These are phyloP conservation scores for Zootoca vivipara DNA, from an alignment of 2,113 vertebrate species.

Conservation along the genomic window DNA sequence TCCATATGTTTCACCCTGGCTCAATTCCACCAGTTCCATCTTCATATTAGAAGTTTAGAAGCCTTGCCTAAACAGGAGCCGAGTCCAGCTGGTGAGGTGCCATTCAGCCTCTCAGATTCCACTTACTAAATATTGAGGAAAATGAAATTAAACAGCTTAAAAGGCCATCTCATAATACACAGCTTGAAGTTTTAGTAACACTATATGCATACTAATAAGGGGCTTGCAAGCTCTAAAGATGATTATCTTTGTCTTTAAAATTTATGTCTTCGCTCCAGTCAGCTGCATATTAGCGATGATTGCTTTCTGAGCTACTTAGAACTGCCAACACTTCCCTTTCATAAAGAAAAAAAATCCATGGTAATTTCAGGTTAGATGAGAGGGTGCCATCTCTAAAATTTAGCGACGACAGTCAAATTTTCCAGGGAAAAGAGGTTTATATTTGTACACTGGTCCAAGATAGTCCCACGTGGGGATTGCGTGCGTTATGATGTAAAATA, in stretches of 20 bases:
- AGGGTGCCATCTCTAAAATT: neutral
- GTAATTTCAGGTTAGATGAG: slow-evolving; percentile 44
- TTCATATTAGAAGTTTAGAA: slow-evolving; percentile 78
- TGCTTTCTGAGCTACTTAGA: slow-evolving; percentile 56
- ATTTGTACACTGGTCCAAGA: neutral
- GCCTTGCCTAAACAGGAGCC: slow-evolving; percentile 65
- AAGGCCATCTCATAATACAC: slow-evolving; percentile 63
- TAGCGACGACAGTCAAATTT: neutral
- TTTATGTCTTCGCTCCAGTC: slow-evolving; percentile 51
- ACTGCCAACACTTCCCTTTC: slow-evolving; percentile 57
- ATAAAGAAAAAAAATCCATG: slow-evolving; percentile 56
- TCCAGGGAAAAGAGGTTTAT: neutral
- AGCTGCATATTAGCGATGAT: slow-evolving; percentile 52
- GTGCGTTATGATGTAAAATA: neutral
- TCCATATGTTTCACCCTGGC: slow-evolving; percentile 74
- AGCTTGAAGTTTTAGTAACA: slow-evolving; percentile 75
- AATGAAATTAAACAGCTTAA: slow-evolving; percentile 73
- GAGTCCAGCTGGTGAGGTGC: slow-evolving; percentile 73
- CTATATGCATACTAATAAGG: slow-evolving; percentile 70
- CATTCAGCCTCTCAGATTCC: slow-evolving; percentile 58
- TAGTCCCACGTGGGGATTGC: neutral
- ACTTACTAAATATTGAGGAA: slow-evolving; percentile 71
- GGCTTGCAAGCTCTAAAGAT: slow-evolving; percentile 74
- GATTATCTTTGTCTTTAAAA: slow-evolving; percentile 72
- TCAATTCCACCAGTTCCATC: slow-evolving; percentile 77